Evolutionary conservation across 1,140 invertebrate genomes (phyloP), one percentile per base, ranked within the genome.

Genomic region (Pseudomyrmex sp.): DNA sequence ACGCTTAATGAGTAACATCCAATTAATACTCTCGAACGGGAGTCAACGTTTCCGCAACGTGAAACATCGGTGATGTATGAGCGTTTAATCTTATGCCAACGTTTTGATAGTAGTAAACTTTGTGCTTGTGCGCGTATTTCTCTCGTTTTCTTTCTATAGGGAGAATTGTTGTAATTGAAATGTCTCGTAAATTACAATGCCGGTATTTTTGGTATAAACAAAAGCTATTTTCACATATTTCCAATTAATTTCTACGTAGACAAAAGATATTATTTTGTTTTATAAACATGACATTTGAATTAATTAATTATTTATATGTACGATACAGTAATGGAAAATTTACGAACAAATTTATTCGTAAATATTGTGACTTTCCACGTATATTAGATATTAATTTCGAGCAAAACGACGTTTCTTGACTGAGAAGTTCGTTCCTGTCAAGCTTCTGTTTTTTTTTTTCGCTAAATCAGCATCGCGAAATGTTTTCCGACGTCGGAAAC

Each of bases 401-500:
- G n/a, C 15, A 44, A 72, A 73, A 73, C 44, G 12, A 18, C 18
- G 18, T 18, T 15, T 9, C 52, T 54, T 8, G 20, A 35, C 35
- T 18, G 50, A 23, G 44, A 13, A 44, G 1, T 69, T 69, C 58
- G 10, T 1, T 2, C n/a, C 15, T 23, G 52, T 70, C 46, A 46
- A 70, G 15, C 26, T 79, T 79, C 10, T 58, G 26, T 56, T 35
- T 35, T 35, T 35, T 7, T 35, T 35, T 48, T 56, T n/a, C 15
- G 20, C 15, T 9, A 18, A 35, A 59, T 50, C 18, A 48, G 10
- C 23, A 7, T 56, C 50, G 15, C 44, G 63, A 35, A 23, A 50
- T 59, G 72, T 61, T 80, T 72, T 23, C 26, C 12, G 76, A 59
- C 58, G 20, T 44, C 66, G 23, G 15, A 50, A 70, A 59, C 63